Base-by-base conservation (phyloP, 2,113 vertebrate genomes). In the Seriola quinqueradiata region DNA sequence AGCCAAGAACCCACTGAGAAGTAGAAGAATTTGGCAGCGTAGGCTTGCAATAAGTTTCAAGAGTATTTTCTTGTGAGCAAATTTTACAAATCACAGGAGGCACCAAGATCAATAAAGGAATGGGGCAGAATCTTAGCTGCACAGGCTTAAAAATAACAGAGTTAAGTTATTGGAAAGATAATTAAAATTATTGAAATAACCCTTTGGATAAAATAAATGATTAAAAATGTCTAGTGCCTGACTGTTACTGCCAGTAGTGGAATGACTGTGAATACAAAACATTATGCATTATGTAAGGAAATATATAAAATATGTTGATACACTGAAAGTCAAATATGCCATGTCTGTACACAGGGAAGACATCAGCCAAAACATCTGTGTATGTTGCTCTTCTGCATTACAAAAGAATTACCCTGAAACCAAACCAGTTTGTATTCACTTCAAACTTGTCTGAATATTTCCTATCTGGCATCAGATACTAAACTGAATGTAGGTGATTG, bases 1-100 rank as follows among this genome's bases (percentile, higher is more conserved):
- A 59, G 44, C 38, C 19, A 68, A 67, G 21, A 75, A 60, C 48
- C 36, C 54, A 59, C 46, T 83, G 68, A 52, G 52, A 76, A 36
- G 42, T 42, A 50, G 67, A 40, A 74, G 28, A 68, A 34, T 46
- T 75, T 80, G 19, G 54, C 42, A 69, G n/a, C 13, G 19, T 3
- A 23, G 42, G 55, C 38, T 67, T 48, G 25, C 9, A 63, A 25
- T 59, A 63, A 21, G 25, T 67, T 84, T 67, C 34, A n/a, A 70
- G 10, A 38, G 36, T 34, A 64, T 58, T 66, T 54, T 79, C 19
- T 32, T 36, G 3, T 4, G 13, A 81, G 50, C 28, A 1, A 21
- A 40, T 64, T 82, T 65, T 9, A 40, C 4, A 58, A 58, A 34
- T 70, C 58, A 65, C 52, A 76, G 13, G 52, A 70, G 32, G 28